Conservation (phyloP, 1,140 invertebrate species). For the Caerostris extrusa region DNA sequence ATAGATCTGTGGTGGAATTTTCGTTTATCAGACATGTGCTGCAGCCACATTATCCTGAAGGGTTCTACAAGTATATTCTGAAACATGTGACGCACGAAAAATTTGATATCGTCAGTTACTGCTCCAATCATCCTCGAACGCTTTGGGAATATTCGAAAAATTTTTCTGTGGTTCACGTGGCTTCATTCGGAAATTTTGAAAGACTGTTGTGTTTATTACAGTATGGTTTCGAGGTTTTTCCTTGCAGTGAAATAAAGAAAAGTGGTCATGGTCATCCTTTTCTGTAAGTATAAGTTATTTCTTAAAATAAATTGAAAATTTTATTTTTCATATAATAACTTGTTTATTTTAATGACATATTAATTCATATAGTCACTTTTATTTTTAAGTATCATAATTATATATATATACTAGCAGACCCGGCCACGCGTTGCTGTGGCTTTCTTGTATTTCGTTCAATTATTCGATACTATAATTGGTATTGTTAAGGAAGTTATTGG, state of each 20-base stretch:
- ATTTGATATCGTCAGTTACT: slow-evolving; percentile 29
- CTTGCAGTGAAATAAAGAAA: not conserved
- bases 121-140: not conserved
- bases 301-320: not conserved
- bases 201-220: not conserved
- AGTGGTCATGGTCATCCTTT: slow-evolving; percentile 24
- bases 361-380: no score
- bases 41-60: slow-evolving; percentile 38
- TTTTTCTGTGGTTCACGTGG: slow-evolving; percentile 11
- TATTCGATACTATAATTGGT: no score
- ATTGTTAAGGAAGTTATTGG: no score
- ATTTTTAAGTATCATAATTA: no score
- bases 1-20: not conserved
- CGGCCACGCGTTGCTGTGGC: no score
- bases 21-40: not conserved
- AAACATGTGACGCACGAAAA: not conserved
- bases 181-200: slow-evolving; percentile 49
- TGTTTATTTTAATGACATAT: not conserved
- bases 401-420: no score
- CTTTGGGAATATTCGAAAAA: slow-evolving; percentile 61
- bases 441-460: no score
- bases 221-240: slow-evolving; percentile 39
- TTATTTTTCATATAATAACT: not conserved
- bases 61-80: slow-evolving; percentile 41
- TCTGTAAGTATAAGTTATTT: slow-evolving; percentile 22